Conservation (phyloP, 2,797 vertebrate genomes). For the Lutjanus campechanus region DNA sequence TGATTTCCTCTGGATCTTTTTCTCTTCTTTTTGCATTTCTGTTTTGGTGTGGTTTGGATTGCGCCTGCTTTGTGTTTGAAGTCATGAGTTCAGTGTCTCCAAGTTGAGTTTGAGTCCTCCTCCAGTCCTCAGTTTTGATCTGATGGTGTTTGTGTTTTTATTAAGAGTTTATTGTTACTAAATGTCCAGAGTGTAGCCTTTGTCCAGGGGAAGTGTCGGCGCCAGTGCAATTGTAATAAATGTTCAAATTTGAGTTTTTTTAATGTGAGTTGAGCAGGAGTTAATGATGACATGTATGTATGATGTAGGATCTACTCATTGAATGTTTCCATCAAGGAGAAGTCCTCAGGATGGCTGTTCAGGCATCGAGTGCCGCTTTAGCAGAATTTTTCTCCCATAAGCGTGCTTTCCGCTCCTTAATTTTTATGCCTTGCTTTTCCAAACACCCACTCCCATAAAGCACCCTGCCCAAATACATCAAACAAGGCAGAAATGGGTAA, state of each 20-base stretch:
- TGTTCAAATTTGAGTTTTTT: conserved; percentile 63
- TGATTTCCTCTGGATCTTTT: conserved; percentile 44
- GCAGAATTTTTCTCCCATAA: conserved; percentile 47
- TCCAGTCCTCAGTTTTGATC: conserved; percentile 64
- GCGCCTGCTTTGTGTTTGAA: conserved; percentile 74
- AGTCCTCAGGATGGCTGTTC: conserved; percentile 38
- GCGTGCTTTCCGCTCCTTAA: conserved; percentile 41
- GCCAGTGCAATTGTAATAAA: conserved; percentile 78
- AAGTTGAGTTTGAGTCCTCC: conserved; percentile 67
- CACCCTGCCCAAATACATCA: conserved; percentile 22
- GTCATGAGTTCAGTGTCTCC: conserved; percentile 72
- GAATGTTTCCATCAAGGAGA: conserved; percentile 74
- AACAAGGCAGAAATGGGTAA: conserved; percentile 32
- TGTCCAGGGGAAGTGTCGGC: conserved; percentile 57
- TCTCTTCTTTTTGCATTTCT: conserved; percentile 56
- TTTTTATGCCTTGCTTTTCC: conserved; percentile 48
- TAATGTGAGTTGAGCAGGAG: conserved; percentile 43
- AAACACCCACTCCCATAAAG: neutral
- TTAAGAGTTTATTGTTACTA: conserved; percentile 71
- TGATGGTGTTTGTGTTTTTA: conserved; percentile 69
- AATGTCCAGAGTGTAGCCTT: conserved; percentile 74
- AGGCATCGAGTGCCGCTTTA: conserved; percentile 38
- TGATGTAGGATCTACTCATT: conserved; percentile 57
- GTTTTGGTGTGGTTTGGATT: conserved; percentile 82
- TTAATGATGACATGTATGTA: conserved; percentile 46